A percentile compares a stretch with the other conserved stretches of the same genome.
These are phyloP conservation scores for Galendromus occidentalis DNA, from an alignment of 1,140 invertebrate genomes.

Conservation along the genomic window DNA sequence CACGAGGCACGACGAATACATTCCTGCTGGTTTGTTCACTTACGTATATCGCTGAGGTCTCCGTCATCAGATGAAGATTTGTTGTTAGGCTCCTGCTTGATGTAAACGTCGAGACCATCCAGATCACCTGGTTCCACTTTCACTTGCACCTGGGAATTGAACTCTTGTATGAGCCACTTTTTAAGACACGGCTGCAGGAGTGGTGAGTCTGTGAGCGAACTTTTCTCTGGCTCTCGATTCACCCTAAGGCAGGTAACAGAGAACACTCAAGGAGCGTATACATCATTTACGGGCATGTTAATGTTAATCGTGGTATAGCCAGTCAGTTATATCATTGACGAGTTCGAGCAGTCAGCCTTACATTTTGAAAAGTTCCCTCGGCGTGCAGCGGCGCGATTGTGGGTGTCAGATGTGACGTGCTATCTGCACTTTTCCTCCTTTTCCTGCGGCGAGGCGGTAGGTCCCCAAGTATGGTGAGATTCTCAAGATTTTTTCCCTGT, in stretches of 20 bases:
- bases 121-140: constrained; percentile 6
- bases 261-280: no score
- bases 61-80: neutral
- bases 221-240: no score
- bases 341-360: no score
- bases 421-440: constrained; percentile 3
- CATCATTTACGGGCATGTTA: no score
- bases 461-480: constrained; percentile 4
- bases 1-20: no score
- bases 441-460: neutral
- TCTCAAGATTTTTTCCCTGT: neutral
- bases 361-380: neutral
- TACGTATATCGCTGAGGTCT: constrained; percentile 5
- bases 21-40: neutral
- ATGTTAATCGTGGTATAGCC: no score
- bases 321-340: no score
- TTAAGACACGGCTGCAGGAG: no score
- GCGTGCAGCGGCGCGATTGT: neutral
- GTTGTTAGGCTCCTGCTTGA: constrained; percentile 1
- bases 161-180: no score
- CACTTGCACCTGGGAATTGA: neutral
- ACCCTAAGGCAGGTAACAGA: no score
- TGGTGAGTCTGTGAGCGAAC: no score
- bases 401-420: constrained; percentile 8
- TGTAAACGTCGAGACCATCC: constrained; percentile 1